Conservation (phyloP, 2,113 vertebrate species). For the Nipponia nippon region DNA sequence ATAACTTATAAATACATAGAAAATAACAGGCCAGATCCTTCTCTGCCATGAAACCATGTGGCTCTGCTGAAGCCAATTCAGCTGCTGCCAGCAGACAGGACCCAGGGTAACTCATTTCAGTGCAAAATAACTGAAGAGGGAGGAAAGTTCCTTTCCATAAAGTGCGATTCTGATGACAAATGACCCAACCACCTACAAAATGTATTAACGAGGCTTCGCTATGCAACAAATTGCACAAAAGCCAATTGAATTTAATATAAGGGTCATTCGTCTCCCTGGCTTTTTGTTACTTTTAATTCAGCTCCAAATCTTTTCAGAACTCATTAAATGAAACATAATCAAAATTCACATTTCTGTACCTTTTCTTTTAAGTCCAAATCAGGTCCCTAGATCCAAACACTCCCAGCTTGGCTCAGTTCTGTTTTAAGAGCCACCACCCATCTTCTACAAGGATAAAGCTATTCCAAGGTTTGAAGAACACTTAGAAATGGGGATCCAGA, state of each 20-base stretch:
- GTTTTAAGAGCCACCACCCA: not conserved
- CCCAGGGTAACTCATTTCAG: conserved; percentile 50
- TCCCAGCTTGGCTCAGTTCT: not conserved
- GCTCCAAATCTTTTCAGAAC: conserved; percentile 69
- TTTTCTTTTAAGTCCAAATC: not conserved
- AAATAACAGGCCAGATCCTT: not conserved
- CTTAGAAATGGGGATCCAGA: not conserved
- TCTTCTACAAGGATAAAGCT: not conserved
- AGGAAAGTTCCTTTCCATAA: conserved; percentile 47
- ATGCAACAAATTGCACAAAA: conserved; percentile 68
- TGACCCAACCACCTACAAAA: conserved; percentile 59
- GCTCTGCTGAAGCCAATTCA: not conserved
- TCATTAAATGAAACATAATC: conserved; percentile 70
- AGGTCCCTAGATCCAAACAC: not conserved
- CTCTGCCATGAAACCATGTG: not conserved
- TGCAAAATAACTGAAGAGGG: conserved; percentile 43
- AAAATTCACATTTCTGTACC: conserved; percentile 61
- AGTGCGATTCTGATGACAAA: conserved; percentile 60
- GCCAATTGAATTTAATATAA: conserved; percentile 71
- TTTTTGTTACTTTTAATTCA: conserved; percentile 69
- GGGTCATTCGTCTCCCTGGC: conserved; percentile 60
- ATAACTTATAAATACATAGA: not conserved
- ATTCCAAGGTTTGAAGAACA: not conserved
- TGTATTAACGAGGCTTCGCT: conserved; percentile 68
- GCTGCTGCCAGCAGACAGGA: conserved; percentile 4